Evolutionary conservation across 2,797 vertebrate species (phyloP), one percentile per base, ranked within the genome.

Genomic region (Esox lucius): DNA sequence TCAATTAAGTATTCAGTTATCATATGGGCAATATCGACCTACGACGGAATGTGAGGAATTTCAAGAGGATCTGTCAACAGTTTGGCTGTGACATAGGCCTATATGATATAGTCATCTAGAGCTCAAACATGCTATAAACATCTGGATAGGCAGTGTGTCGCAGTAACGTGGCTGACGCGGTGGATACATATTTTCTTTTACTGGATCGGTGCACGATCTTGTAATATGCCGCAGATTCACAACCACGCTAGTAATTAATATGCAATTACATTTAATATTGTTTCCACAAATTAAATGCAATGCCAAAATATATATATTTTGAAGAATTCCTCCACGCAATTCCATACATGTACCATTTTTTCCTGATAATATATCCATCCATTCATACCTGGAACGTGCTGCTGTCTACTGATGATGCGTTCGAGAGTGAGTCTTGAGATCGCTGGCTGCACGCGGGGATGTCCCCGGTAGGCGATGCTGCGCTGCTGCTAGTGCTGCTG

Each of bases 401-500:
- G 68, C 75, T 80, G 80, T 96, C 95, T 89, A 94, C 91, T 61
- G 95, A 94, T 62, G 96, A 96, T 77, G 95, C 87, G 87, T 94
- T 95, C 72, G 93, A 95, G 85, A 96, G 95, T 65, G 95, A 95
- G 78, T 95, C 95, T 72, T 95, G 93, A 68, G 94, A 95, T 56
- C 92, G 94, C 90, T 88, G 90, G 84, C 94, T 96, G 90, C 96
- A 95, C 72, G 93, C 94, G 74, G 95, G 94, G 83, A 88, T 96
- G 90, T 97, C 96, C 88, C 94, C 96, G 65, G 93, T 94, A 75
- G 95, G 95, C 82, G 96, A 97, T 87, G 95, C 95, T 89, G 95
- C 94, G 89, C 95, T 96, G 89, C 96, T 96, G 91, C 95, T 95
- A 78, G 96, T 95, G 89, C 95, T 96, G 90, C 96, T 96, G 91